phyloP scores from a whole-genome alignment of 2,113 vertebrate species.

The Lipotes vexillifer region DNA sequence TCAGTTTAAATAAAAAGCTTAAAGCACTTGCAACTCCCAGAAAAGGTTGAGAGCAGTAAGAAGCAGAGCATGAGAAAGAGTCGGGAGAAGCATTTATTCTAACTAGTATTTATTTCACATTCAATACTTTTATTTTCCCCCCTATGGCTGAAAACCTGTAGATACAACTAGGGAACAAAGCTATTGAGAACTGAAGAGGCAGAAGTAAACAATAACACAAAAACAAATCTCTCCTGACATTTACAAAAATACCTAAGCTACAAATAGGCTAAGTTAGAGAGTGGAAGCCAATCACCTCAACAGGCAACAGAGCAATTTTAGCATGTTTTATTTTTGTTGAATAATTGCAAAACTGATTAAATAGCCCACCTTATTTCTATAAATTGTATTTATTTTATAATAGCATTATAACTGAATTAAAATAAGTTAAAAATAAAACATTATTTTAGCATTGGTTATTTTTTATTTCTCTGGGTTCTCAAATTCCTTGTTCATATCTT shows the following conservation, averaged over 20 bases:
- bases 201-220: background rate
- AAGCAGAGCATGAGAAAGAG: background rate
- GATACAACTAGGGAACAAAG: background rate
- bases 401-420: background rate
- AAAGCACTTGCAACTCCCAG: background rate
- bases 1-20: background rate
- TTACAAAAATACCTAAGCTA: background rate
- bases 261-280: background rate
- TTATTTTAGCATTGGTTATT: background rate
- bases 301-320: background rate
- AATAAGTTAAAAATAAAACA: background rate
- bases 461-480: background rate
- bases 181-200: background rate
- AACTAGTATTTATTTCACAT: background rate
- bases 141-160: background rate
- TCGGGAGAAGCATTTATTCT: background rate
- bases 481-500: background rate
- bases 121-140: background rate
- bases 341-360: background rate
- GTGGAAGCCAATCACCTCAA: background rate
- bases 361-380: background rate
- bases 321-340: background rate
- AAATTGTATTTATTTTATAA: background rate
- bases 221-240: background rate
- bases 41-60: background rate